These are phyloP conservation scores for Metalampra italica DNA, from an alignment of 2,888 invertebrate species.

Conservation along the genomic window DNA sequence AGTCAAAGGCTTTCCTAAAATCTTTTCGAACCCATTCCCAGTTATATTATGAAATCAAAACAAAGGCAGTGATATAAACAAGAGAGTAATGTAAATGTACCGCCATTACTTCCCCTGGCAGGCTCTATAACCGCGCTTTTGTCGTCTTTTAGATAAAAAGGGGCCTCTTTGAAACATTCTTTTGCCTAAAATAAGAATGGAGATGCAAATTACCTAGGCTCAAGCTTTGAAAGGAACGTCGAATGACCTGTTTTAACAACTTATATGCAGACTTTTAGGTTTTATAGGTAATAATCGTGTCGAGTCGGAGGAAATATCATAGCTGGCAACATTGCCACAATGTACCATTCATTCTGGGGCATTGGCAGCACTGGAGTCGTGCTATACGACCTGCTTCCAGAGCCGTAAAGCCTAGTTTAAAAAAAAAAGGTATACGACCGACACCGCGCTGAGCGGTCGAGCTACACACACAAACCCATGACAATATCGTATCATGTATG, in stretches of 20 bases:
- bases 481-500: too few relatives aligned
- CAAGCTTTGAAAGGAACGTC: background rate
- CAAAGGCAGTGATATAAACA: background rate
- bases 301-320: too few relatives aligned
- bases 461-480: too few relatives aligned
- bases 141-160: background rate
- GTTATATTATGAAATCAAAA: background rate
- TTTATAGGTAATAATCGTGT: too few relatives aligned
- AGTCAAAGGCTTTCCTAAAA: background rate
- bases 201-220: background rate
- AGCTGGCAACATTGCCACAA: too few relatives aligned
- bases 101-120: background rate
- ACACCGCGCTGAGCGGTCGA: too few relatives aligned
- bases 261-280: too few relatives aligned
- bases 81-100: background rate
- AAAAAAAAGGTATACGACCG: too few relatives aligned
- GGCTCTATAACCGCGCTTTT: background rate
- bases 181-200: background rate
- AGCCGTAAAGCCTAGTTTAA: too few relatives aligned
- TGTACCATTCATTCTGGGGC: too few relatives aligned
- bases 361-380: too few relatives aligned
- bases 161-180: background rate
- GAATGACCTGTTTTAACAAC: background rate
- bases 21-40: background rate
- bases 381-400: too few relatives aligned